Conservation (phyloP, 2,797 vertebrate species). For the Selene dorsalis region DNA sequence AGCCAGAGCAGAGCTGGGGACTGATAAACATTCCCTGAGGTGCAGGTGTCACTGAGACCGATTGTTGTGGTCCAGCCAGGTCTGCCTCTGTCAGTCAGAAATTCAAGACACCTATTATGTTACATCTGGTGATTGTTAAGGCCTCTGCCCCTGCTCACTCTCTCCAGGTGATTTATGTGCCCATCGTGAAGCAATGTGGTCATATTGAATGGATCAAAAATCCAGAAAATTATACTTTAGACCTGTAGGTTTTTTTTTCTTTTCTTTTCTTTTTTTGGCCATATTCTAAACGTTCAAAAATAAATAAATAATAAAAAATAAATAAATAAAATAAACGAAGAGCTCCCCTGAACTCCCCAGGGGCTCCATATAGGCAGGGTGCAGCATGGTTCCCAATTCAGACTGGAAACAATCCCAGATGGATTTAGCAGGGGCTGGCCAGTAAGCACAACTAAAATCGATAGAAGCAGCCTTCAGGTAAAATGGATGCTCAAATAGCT, state of each 20-base stretch:
- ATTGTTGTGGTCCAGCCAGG: conserved; percentile 10
- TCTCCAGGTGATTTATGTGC: conserved; percentile 49
- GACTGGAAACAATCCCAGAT: conserved; percentile 56
- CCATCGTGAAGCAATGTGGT: conserved; percentile 37
- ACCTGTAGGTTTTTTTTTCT: conserved; percentile 53
- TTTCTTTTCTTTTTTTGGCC: conserved; percentile 47
- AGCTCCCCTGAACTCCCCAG: conserved; percentile 3
- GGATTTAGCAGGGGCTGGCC: conserved; percentile 29
- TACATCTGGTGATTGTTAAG: conserved; percentile 49
- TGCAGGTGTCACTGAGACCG: conserved; percentile 25
- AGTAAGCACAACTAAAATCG: conserved; percentile 40
- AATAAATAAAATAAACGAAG: too few species aligned
- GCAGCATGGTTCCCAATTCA: conserved; percentile 15
- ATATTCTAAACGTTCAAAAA: too few species aligned
- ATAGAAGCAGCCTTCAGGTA: conserved; percentile 34
- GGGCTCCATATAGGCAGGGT: background rate
- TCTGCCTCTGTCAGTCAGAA: conserved; percentile 48
- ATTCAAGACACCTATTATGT: conserved; percentile 27
- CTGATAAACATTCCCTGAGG: conserved; percentile 16
- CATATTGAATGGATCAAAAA: conserved; percentile 55
- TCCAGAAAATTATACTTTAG: conserved; percentile 57
- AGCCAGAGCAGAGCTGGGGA: background rate
- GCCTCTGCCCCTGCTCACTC: conserved; percentile 17
- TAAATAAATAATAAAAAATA: too few species aligned
- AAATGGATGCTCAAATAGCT: conserved; percentile 35